phyloP scores from a whole-genome alignment of 2,797 vertebrate species.

The Leptoclinus maculatus region DNA sequence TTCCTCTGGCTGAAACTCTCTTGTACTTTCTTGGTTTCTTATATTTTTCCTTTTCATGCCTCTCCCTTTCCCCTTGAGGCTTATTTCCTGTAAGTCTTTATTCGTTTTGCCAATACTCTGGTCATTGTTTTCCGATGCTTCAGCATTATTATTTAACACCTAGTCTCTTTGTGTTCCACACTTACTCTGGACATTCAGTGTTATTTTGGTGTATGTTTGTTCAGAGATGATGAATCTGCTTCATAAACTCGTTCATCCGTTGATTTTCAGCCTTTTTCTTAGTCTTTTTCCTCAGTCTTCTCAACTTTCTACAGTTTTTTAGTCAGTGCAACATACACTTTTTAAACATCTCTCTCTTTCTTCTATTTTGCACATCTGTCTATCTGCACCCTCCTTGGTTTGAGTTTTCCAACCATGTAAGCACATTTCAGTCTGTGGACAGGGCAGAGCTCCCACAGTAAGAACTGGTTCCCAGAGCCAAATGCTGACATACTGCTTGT shows the following conservation, averaged over 20 bases:
- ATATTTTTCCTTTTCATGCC: background rate
- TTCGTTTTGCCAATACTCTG: background rate
- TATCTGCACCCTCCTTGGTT: constrained; percentile 57
- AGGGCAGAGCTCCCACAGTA: constrained; percentile 69
- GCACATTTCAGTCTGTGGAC: constrained; percentile 82
- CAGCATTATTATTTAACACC: constrained; percentile 25
- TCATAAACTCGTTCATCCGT: background rate
- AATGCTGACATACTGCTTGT: constrained; percentile 56
- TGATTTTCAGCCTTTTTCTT: background rate
- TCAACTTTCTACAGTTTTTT: constrained; percentile 4
- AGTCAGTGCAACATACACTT: constrained; percentile 7
- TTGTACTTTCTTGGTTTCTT: constrained; percentile 1
- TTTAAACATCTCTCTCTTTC: constrained; percentile 2
- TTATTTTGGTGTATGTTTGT: constrained; percentile 3
- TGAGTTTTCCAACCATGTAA: constrained; percentile 80
- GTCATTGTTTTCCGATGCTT: constrained; percentile 9
- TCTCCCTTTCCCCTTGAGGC: constrained; percentile 4
- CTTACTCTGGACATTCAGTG: background rate
- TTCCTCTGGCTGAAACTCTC: constrained; percentile 25
- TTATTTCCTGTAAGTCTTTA: constrained; percentile 15
- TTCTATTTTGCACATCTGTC: constrained; percentile 58
- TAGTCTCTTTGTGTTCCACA: background rate
- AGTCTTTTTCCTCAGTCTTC: background rate
- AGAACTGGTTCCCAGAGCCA: constrained; percentile 71
- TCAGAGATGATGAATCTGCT: constrained; percentile 7